Evolutionary conservation across 1,140 invertebrate species (phyloP).

Genomic region (Potamilus streckersoni): DNA sequence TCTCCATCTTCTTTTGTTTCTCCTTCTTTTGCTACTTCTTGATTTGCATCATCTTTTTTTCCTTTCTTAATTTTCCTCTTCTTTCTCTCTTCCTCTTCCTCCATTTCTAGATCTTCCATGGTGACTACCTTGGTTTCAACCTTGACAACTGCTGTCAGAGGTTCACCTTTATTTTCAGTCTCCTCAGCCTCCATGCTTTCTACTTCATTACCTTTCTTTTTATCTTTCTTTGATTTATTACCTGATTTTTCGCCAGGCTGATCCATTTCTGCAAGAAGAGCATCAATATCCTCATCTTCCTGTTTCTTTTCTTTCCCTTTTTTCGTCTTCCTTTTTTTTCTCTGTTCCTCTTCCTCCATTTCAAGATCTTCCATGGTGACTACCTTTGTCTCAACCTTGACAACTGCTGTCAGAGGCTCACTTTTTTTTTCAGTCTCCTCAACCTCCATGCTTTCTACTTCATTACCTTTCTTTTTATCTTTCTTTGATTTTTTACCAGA

Average conservation of each 20-base stretch:
- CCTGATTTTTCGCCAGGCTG: constrained; percentile 44
- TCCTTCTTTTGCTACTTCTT: constrained; percentile 33
- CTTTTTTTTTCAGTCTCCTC: constrained; percentile 51
- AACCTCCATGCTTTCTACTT: constrained; percentile 21
- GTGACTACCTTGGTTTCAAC: constrained; percentile 39
- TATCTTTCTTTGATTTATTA: constrained; percentile 69
- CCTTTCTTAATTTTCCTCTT: constrained; percentile 27
- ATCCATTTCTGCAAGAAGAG: constrained; percentile 76
- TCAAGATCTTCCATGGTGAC: constrained; percentile 49
- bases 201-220: constrained; percentile 53
- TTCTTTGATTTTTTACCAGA: constrained; percentile 65
- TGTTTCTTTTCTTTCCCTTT: constrained; percentile 71
- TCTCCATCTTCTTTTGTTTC: constrained; percentile 66
- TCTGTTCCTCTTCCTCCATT: constrained; percentile 31
- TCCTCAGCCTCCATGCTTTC: constrained; percentile 34
- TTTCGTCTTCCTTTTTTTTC: constrained; percentile 44
- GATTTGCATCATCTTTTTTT: constrained; percentile 27
- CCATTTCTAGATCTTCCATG: constrained; percentile 44
- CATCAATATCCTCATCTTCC: constrained; percentile 87
- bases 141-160: constrained; percentile 49
- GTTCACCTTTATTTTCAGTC: constrained; percentile 51
- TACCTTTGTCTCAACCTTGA: constrained; percentile 36
- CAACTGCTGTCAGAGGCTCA: constrained; percentile 52
- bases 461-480: constrained; percentile 65
- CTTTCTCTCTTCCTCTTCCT: constrained; percentile 53